Evolutionary conservation across 1,140 invertebrate genomes (phyloP).

Genomic region (Brachionus paranguensis): DNA sequence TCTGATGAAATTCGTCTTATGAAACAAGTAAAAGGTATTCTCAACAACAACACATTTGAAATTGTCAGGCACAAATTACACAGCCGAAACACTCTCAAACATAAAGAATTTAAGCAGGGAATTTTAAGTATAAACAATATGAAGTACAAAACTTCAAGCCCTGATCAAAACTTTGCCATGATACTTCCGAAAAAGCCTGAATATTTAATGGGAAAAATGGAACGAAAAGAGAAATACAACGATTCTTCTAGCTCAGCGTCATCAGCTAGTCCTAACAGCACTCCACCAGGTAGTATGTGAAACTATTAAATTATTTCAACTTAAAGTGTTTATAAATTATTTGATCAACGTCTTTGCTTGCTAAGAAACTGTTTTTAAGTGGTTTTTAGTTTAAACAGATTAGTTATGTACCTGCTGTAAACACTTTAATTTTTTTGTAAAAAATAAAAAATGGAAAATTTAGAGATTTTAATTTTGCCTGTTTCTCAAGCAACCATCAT

Average conservation of each 20-base stretch:
- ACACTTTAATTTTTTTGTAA: background rate
- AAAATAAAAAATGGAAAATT: conserved; percentile 16
- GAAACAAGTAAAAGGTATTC: background rate
- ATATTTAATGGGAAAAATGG: background rate
- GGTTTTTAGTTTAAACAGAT: background rate
- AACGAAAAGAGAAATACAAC: background rate
- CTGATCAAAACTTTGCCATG: background rate
- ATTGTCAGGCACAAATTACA: background rate
- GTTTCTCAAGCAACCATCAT: background rate
- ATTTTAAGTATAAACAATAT: background rate
- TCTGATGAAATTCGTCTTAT: background rate
- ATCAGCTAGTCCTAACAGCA: background rate
- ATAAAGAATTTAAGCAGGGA: background rate
- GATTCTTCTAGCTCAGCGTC: background rate
- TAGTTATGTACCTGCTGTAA: background rate
- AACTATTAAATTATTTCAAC: background rate
- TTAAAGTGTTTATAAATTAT: background rate
- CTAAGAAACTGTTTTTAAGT: background rate
- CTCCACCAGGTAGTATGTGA: background rate
- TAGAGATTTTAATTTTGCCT: conserved; percentile 15
- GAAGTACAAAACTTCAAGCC: background rate
- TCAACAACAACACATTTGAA: background rate
- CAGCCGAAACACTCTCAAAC: background rate
- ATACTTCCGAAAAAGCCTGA: background rate
- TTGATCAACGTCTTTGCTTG: background rate